phyloP scores from a whole-genome alignment of 2,888 invertebrate genomes.

The Ichneumon xanthorius region DNA sequence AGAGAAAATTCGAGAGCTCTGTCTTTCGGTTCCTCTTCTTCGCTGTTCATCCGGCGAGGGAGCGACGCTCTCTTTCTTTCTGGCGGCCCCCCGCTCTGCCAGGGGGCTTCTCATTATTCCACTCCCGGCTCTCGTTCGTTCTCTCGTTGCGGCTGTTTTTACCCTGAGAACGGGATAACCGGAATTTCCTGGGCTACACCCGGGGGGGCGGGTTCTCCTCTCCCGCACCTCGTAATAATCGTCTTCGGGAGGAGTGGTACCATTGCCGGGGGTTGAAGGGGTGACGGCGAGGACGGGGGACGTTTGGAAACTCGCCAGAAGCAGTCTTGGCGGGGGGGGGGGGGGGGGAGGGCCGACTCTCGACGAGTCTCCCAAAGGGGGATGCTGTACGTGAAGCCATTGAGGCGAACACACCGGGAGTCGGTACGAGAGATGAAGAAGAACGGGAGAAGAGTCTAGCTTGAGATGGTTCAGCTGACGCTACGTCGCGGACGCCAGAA shows the following conservation, averaged over 20 bases:
- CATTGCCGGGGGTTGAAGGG: neutral
- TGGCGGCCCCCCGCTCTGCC: neutral
- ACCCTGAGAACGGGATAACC: slow-evolving; percentile 49
- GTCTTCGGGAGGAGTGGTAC: slow-evolving; percentile 22
- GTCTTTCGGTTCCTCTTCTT: slow-evolving; percentile 18
- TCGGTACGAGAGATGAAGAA: neutral
- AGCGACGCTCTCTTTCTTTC: neutral
- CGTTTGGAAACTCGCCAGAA: slow-evolving; percentile 65
- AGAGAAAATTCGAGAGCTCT: slow-evolving; percentile 27
- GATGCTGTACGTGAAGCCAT: slow-evolving; percentile 46
- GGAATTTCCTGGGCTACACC: slow-evolving; percentile 58
- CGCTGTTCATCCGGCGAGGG: slow-evolving; percentile 6
- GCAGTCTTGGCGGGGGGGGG: slow-evolving; percentile 21
- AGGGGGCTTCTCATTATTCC: slow-evolving; percentile 36
- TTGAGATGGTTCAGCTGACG: slow-evolving; percentile 48
- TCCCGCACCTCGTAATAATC: slow-evolving; percentile 64
- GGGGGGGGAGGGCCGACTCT: slow-evolving; percentile 38
- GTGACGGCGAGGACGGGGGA: slow-evolving; percentile 1
- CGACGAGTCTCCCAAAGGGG: slow-evolving; percentile 42
- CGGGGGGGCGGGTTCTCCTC: slow-evolving; percentile 13
- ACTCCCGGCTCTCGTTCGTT: slow-evolving; percentile 23
- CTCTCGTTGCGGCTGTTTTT: slow-evolving; percentile 53
- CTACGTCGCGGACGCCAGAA: slow-evolving; percentile 33
- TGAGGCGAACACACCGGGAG: slow-evolving; percentile 29
- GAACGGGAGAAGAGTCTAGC: slow-evolving; percentile 22